Conservation (phyloP, 2,888 invertebrate species). For the Leucoptera coffeella region DNA sequence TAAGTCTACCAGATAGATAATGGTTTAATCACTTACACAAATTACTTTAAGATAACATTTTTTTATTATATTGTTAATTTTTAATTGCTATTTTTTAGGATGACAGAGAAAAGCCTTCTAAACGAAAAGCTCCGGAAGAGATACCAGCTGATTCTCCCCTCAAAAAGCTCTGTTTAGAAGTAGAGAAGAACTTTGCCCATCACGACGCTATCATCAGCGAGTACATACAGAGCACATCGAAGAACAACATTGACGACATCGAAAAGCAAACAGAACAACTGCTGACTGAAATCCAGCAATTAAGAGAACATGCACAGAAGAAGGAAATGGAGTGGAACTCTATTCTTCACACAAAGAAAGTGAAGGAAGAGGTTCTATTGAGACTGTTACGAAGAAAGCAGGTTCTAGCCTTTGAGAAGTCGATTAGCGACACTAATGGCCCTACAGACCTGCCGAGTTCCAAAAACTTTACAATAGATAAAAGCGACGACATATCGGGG, state of each 20-base stretch:
- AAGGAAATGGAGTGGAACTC: conserved; percentile 87
- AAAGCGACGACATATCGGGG: conserved; percentile 43
- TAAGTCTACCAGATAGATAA: too few relatives aligned
- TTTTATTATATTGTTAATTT: too few relatives aligned
- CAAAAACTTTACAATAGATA: conserved; percentile 38
- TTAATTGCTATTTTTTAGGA: conserved; percentile 17
- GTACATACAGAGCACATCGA: conserved; percentile 58
- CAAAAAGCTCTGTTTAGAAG: conserved; percentile 43
- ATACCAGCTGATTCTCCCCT: conserved; percentile 38
- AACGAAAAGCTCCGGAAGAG: conserved; percentile 32
- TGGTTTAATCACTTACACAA: too few relatives aligned
- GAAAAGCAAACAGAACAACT: conserved; percentile 61
- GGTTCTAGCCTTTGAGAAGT: conserved; percentile 45
- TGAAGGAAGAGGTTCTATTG: conserved; percentile 75
- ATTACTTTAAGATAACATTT: too few relatives aligned
- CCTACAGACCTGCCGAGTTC: conserved; percentile 31
- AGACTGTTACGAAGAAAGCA: conserved; percentile 66
- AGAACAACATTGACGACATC: conserved; percentile 54
- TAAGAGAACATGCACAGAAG: conserved; percentile 67
- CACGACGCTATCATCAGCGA: conserved; percentile 58
- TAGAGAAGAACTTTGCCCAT: conserved; percentile 43
- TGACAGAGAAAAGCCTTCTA: conserved; percentile 23
- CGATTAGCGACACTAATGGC: conserved; percentile 35
- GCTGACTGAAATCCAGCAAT: conserved; percentile 59
- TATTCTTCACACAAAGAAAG: conserved; percentile 72